Evolutionary conservation across 2,888 invertebrate genomes (phyloP), one percentile per base, ranked within the genome.

Genomic region (Oxyteleia sp.): DNA sequence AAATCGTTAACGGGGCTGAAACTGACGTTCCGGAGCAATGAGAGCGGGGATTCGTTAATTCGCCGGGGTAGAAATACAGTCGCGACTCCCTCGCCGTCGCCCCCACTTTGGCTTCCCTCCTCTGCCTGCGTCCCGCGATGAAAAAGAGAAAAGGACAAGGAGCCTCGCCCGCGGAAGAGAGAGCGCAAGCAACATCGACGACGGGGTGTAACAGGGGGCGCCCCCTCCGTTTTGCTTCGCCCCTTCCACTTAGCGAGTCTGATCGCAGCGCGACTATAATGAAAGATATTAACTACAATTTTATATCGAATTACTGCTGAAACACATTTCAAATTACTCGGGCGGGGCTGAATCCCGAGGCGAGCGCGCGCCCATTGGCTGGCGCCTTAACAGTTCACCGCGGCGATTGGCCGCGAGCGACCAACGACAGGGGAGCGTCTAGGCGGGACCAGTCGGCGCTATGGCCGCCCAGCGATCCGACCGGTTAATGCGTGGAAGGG

Each of bases 211-310:
- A 20, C 68, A 41, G n/a, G 63, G 41, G 69, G 55, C 11, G 45
- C 45, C 79, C 57, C 66, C 71, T 43, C 63, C 84, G 41, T 72
- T 72, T 38, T 83, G 32, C 66, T 38, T 45, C 26, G 20, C 66
- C 74, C 82, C 76, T 69, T 64, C 59, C 82, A 53, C 57, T 13
- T n/a, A 13, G 5, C 51, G 29, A 35, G 61, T 35, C 61, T 26
- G 69, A 71, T 68, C 82, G 78, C 82, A 45, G 61, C 63, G 84
- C 85, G 88, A 89, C 91, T 91, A 90, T 92, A 92, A 93, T 91
- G 93, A 93, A 93, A 92, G 93, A 93, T 92, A 93, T 93, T 93
- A 93, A 93, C 91, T 93, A 92, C 92, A 93, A 93, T 93, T 93
- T 93, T 93, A 93, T 93, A 93, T 93, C 92, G 92, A 93, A 93